A percentile compares a stretch with the other conserved stretches of the same genome.
Evolutionary conservation across 1,140 invertebrate species (phyloP).

Genomic region (Drosophila baimaii): DNA sequence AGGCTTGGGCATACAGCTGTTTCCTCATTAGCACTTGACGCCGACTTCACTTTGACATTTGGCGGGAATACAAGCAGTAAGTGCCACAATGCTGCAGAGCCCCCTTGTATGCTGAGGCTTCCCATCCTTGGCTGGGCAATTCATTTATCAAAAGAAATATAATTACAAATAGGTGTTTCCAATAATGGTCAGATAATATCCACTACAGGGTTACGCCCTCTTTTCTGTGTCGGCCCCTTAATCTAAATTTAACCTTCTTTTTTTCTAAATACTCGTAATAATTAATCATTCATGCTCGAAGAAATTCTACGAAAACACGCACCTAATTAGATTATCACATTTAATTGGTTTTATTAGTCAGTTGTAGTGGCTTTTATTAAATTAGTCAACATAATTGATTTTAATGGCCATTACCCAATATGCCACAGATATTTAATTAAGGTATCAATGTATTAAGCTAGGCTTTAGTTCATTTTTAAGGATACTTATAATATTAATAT

Average conservation of each 20-base stretch:
- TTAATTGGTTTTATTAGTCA: conserved; percentile 8
- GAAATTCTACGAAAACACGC: neutral
- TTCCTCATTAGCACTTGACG: too few species aligned
- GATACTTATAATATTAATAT: too few species aligned
- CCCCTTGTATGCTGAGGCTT: neutral
- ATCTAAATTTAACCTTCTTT: neutral
- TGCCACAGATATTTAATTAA: neutral
- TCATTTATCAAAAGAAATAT: too few species aligned
- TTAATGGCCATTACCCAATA: neutral
- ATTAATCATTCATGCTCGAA: neutral
- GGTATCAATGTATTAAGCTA: neutral
- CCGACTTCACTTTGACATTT: too few species aligned
- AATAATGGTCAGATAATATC: too few species aligned
- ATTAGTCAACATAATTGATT: conserved; percentile 9
- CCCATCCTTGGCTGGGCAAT: too few species aligned
- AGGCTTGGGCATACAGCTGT: too few species aligned
- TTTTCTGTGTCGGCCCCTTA: neutral
- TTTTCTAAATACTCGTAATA: neutral
- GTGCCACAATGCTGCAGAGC: too few species aligned
- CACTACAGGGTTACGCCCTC: neutral
- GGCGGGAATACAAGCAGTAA: too few species aligned
- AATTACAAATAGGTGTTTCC: too few species aligned
- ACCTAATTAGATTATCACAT: conserved; percentile 5
- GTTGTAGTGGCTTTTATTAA: neutral
- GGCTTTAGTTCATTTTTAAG: too few species aligned